Evolutionary conservation across 2,113 vertebrate genomes (phyloP).

Genomic region (Puffinus mauretanicus): DNA sequence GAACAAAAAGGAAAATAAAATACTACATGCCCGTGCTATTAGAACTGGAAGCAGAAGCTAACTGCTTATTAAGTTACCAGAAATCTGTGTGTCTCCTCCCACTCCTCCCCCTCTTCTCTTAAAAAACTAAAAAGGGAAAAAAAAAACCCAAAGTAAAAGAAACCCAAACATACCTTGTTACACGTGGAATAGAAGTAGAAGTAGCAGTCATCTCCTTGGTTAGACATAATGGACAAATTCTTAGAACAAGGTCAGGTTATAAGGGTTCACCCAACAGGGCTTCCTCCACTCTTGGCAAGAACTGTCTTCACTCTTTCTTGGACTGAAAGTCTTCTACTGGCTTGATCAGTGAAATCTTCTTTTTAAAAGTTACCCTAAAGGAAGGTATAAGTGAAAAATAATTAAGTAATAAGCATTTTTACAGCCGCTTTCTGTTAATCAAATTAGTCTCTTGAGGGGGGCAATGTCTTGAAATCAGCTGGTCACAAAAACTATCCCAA

Average conservation of each 20-base stretch:
- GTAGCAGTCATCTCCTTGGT: conserved; percentile 94
- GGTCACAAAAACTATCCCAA: fast-evolving
- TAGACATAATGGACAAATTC: conserved; percentile 78
- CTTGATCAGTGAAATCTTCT: conserved; percentile 67
- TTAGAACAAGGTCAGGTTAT: not conserved
- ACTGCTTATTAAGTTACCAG: not conserved
- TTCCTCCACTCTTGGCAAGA: conserved; percentile 40
- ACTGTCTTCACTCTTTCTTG: conserved; percentile 31
- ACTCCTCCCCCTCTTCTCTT: too few species aligned
- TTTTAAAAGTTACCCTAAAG: conserved; percentile 66
- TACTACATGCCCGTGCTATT: fast-evolving
- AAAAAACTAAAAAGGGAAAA: fast-evolving
- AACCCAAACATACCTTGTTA: conserved; percentile 76
- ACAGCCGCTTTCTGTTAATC: fast-evolving
- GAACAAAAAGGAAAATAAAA: not conserved
- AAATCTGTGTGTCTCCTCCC: not conserved
- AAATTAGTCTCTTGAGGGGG: fast-evolving
- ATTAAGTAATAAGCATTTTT: not conserved
- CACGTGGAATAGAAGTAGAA: conserved; percentile 97
- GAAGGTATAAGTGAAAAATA: not conserved
- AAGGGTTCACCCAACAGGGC: conserved; percentile 8
- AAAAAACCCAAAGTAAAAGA: not conserved
- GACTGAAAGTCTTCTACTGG: conserved; percentile 58
- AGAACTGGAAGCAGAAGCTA: not conserved
- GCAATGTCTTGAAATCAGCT: not conserved